Base-by-base conservation (phyloP, 2,113 vertebrate species). In the Takifugu bimaculatus region DNA sequence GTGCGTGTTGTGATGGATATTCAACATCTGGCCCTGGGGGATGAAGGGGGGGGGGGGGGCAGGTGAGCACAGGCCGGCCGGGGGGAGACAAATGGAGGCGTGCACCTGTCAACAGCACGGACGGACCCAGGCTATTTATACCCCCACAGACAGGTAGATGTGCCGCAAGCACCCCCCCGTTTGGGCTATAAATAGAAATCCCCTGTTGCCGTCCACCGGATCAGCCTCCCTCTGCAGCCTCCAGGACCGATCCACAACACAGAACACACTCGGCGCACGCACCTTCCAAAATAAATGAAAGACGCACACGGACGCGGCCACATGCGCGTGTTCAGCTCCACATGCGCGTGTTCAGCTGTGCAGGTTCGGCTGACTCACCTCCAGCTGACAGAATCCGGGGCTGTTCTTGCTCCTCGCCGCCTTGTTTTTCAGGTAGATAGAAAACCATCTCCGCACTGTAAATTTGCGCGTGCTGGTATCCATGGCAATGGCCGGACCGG, bases 391-490 rank as follows among this genome's bases (percentile, higher is more conserved):
- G 81, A 89, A 87, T 13, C 84, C 81, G 0, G 78, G 42, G 62
- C 28, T 85, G 82, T 79, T 87, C 60, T 89, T 89, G 79, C 72
- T 89, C n/a, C 87, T 78, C 1, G 85, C 81, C 1, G 87, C 87
- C 76, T 89, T 89, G 82, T 81, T 89, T 77, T 86, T 89, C 78
- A 89, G 69, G 71, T 89, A 89, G 70, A 89, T 87, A 4, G 87
- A 87, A 54, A 89, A 87, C 87, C 87, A 89, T 79, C 85, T 84
- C 57, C 85, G 74, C 59, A 89, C 87, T 57, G 87, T 89, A 73
- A 89, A 89, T 89, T 89, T 89, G 29, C 87, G 79, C 69, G 75
- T 85, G 85, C 82, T 86, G 68, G 87, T 86, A 75, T 89, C 87
- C 87, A 89, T 89, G 73, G 73, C 78, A 80, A 87, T 72, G 48